Percentiles rank a stretch among this genome's conserved stretches.
Conservation (phyloP, 1,140 invertebrate genomes). For the Hesperophylax magnus region DNA sequence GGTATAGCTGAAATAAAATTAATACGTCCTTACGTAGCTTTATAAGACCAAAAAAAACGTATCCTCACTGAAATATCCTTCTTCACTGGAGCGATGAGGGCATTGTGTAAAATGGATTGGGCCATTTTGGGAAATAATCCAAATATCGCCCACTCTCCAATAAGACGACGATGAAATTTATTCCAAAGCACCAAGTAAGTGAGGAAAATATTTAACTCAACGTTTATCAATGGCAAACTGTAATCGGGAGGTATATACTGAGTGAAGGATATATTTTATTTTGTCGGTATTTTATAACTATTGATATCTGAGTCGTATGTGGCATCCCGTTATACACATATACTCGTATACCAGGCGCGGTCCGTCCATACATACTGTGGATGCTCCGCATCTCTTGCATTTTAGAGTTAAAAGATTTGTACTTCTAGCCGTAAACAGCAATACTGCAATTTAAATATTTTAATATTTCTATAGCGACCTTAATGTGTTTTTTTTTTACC, state of each 20-base stretch:
- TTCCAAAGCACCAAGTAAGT: neutral
- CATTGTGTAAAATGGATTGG: constrained; percentile 12
- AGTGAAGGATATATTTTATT: neutral
- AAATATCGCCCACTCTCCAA: constrained; percentile 8
- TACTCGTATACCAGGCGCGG: no score
- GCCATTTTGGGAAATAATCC: constrained; percentile 15
- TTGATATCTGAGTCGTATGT: no score
- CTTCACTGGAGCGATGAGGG: constrained; percentile 7
- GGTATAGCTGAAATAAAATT: neutral
- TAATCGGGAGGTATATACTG: neutral
- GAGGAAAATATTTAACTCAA: neutral
- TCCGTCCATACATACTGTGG: no score
- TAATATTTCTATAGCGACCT: no score
- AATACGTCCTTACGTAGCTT: neutral
- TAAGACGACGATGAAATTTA: constrained; percentile 8
- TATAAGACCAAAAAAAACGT: neutral
- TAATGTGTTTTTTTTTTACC: no score
- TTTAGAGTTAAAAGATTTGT: no score
- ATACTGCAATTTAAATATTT: no score
- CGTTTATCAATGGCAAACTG: no score
- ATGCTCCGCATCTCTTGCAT: no score
- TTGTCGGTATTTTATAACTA: no score
- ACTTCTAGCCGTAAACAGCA: no score
- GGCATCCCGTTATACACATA: no score
- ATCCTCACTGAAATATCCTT: neutral